Conservation (phyloP, 2,888 invertebrate species). For the Apamea anceps region DNA sequence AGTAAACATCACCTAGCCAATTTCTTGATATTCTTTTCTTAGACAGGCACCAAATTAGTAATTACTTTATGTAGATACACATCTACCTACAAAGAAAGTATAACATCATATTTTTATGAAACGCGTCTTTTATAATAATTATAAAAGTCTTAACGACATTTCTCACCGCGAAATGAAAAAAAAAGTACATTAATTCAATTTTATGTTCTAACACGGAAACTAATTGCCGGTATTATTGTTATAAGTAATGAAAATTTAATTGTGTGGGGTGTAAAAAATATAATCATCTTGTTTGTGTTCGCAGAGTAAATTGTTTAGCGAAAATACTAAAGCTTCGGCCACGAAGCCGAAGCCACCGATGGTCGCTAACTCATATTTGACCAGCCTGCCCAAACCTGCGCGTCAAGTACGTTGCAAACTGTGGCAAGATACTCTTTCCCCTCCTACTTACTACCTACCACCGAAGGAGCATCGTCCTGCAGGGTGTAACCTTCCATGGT, state of each 20-base stretch:
- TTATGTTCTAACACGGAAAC: slow-evolving; percentile 31
- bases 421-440: too few relatives aligned
- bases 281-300: background rate
- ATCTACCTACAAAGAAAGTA: background rate
- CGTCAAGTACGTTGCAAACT: too few relatives aligned
- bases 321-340: too few relatives aligned
- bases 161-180: slow-evolving; percentile 1
- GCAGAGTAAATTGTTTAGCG: background rate
- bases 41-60: too few relatives aligned
- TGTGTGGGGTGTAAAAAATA: background rate
- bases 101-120: background rate
- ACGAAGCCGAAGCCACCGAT: too few relatives aligned
- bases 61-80: background rate
- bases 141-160: slow-evolving; percentile 23
- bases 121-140: background rate
- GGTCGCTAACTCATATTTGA: too few relatives aligned
- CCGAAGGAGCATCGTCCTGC: too few relatives aligned
- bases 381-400: too few relatives aligned
- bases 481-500: too few relatives aligned
- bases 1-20: background rate
- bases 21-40: background rate
- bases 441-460: too few relatives aligned
- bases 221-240: slow-evolving; percentile 16
- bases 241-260: slow-evolving; percentile 1
- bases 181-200: slow-evolving; percentile 5